These are phyloP conservation scores for Drosophila malerkotliana DNA, from an alignment of 1,140 invertebrate species.

Conservation along the genomic window DNA sequence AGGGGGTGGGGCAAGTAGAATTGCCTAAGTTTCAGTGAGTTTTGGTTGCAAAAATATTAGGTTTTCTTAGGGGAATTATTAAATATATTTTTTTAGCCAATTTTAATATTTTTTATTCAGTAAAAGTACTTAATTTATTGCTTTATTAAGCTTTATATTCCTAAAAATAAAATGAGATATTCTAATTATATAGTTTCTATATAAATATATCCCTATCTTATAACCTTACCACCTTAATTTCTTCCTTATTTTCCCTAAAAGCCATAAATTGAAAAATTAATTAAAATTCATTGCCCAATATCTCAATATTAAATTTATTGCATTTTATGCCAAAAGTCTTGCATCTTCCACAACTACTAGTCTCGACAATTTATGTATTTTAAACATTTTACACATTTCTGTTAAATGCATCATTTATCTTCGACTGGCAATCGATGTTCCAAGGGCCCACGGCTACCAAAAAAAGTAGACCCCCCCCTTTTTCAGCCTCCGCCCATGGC, in stretches of 20 bases:
- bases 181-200: too few relatives aligned
- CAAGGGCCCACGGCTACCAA: conserved; percentile 1
- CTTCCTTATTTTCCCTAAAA: background rate
- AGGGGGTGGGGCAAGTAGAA: conserved; percentile 1
- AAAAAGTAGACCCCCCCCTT: conserved; percentile 5
- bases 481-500: conserved; percentile 4
- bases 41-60: too few relatives aligned
- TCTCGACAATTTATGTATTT: conserved; percentile 73
- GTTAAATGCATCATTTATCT: conserved; percentile 79
- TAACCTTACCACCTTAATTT: too few relatives aligned
- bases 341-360: conserved; percentile 23
- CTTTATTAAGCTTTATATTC: too few relatives aligned
- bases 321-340: conserved; percentile 12
- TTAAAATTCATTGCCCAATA: conserved; percentile 23
- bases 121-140: too few relatives aligned
- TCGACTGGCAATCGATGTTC: conserved; percentile 37
- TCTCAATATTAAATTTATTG: conserved; percentile 40
- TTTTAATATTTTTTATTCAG: too few relatives aligned
- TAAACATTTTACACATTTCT: conserved; percentile 73
- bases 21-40: conserved; percentile 12
- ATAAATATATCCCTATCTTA: too few relatives aligned
- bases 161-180: too few relatives aligned
- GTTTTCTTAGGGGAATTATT: too few relatives aligned
- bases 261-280: conserved; percentile 1
- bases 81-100: too few relatives aligned